Evolutionary conservation across 2,797 vertebrate genomes (phyloP).

Genomic region (Acanthurus tractus): DNA sequence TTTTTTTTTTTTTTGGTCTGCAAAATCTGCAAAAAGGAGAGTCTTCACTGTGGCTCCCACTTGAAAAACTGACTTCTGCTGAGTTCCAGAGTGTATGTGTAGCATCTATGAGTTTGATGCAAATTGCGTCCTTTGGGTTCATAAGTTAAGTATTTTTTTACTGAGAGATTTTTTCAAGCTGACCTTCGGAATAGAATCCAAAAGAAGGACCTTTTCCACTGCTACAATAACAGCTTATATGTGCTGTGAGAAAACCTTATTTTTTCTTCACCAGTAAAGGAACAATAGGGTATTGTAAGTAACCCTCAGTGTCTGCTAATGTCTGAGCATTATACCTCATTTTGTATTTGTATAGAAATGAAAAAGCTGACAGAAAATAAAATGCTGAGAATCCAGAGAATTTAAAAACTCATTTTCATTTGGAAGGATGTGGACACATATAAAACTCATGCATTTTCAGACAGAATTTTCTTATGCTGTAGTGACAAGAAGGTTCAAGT

Average conservation of each 20-base stretch:
- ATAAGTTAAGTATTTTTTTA: too few relatives aligned
- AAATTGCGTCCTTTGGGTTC: too few relatives aligned
- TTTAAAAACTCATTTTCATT: not conserved
- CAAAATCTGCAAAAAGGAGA: too few relatives aligned
- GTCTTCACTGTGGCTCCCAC: too few relatives aligned
- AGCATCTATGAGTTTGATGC: too few relatives aligned
- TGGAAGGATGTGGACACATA: conserved; percentile 7
- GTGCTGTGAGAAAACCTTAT: not conserved
- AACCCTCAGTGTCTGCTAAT: not conserved
- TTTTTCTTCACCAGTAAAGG: not conserved
- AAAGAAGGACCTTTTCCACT: not conserved
- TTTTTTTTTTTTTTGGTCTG: too few relatives aligned
- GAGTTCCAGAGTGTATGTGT: too few relatives aligned
- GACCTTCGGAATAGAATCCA: too few relatives aligned
- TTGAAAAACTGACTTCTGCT: too few relatives aligned
- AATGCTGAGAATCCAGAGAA: not conserved
- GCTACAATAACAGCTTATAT: not conserved
- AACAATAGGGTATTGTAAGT: not conserved
- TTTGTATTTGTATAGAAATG: conserved; percentile 8
- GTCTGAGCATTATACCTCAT: not conserved
- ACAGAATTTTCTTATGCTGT: conserved; percentile 26
- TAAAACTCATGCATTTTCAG: conserved; percentile 15
- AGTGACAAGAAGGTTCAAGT: conserved; percentile 41
- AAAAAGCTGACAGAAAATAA: not conserved
- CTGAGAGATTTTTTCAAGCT: too few relatives aligned